These are phyloP conservation scores for Papilio polyxenes DNA, from an alignment of 1,140 invertebrate species.

Conservation along the genomic window DNA sequence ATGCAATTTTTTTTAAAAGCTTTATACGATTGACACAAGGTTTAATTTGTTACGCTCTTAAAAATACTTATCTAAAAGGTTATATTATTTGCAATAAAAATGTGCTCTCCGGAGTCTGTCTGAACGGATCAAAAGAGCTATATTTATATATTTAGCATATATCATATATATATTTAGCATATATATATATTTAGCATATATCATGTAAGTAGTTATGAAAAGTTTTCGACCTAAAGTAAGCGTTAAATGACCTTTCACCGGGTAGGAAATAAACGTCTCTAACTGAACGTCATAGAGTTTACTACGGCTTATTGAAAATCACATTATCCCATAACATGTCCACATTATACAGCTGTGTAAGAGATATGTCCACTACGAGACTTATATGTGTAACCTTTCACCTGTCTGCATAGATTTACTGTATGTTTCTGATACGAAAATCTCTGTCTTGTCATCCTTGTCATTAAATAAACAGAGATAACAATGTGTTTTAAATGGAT, in stretches of 20 bases:
- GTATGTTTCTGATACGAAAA: no score
- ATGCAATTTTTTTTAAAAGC: no score
- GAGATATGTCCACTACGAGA: not conserved
- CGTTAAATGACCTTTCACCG: not conserved
- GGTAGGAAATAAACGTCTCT: not conserved
- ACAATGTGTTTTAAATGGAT: no score
- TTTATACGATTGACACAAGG: no score
- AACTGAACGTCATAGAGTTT: not conserved
- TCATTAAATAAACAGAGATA: no score
- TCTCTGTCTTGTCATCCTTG: no score
- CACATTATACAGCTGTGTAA: constrained; percentile 1
- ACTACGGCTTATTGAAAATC: not conserved
- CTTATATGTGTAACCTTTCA: not conserved
- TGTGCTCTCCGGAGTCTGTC: no score
- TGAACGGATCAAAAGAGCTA: not conserved
- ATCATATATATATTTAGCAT: not conserved
- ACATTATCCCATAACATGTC: not conserved
- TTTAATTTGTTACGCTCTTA: no score
- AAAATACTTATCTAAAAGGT: no score
- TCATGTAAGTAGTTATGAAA: no score
- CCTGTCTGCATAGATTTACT: not conserved
- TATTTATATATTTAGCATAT: not conserved
- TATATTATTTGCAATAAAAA: no score
- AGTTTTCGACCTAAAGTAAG: not conserved
- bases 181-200: no score